Conservation (phyloP, 2,113 vertebrate genomes). For the Chinchilla lanigera region DNA sequence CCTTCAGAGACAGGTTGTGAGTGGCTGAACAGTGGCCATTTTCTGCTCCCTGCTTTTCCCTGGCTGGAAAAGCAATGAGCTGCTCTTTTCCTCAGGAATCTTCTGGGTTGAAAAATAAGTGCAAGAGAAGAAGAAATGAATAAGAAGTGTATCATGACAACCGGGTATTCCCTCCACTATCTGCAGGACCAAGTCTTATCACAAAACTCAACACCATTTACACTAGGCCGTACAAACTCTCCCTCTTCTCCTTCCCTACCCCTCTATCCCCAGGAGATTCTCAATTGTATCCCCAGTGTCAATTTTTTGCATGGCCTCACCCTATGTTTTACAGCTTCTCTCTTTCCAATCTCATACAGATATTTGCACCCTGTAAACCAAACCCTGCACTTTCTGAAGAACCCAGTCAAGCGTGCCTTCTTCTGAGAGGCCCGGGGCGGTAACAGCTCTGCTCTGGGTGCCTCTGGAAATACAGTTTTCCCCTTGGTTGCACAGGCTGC, state of each 20-base stretch:
- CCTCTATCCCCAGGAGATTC: neutral
- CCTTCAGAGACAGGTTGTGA: neutral
- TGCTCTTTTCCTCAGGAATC: slow-evolving; percentile 6
- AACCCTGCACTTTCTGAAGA: neutral
- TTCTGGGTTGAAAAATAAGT: slow-evolving; percentile 7
- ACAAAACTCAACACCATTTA: neutral
- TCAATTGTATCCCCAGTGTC: neutral
- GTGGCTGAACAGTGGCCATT: neutral
- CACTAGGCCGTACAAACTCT: neutral
- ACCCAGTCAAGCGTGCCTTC: neutral
- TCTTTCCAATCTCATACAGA: neutral
- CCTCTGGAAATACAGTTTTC: neutral
- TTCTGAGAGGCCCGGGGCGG: neutral
- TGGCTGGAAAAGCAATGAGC: neutral
- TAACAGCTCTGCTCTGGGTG: neutral
- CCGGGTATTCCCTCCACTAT: too few species aligned
- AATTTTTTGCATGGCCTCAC: neutral
- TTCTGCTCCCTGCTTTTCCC: neutral
- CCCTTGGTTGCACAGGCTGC: neutral
- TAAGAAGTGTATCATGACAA: neutral
- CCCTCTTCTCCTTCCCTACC: neutral
- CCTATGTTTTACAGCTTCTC: neutral
- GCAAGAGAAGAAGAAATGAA: neutral
- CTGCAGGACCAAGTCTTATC: neutral
- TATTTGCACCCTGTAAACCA: neutral